Evolutionary conservation across 2,888 invertebrate genomes (phyloP), one percentile per base, ranked within the genome.

Genomic region (Caenorhabditis angaria): DNA sequence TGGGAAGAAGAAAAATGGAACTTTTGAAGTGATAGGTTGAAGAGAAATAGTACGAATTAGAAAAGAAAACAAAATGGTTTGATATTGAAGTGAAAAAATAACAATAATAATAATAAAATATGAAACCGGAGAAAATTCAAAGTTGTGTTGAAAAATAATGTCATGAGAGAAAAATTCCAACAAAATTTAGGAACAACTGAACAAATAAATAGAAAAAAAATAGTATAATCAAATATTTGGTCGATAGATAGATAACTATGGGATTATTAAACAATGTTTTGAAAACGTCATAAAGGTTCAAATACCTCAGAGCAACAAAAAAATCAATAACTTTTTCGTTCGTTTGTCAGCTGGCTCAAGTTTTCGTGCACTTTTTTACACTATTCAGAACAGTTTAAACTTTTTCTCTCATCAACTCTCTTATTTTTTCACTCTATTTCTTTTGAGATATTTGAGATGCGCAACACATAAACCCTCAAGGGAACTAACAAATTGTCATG

Each of bases 171-270:
- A n/a, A n/a, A n/a, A n/a, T n/a, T n/a, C n/a, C n/a, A n/a, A n/a
- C n/a, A n/a, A n/a, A 53, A 14, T 8, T 27, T 53, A 18, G 12
- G 53, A 53, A 53, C 53, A 53, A 27, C 27, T 53, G 25, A 53
- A 53, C 53, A 24, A 53, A 41, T 41, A 41, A 41, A 41, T 41
- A 41, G 32, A 41, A 41, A n/a, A n/a, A n/a, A n/a, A n/a, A n/a
- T n/a, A 41, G 41, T 41, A 18, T 41, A 41, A 41, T 41, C 41
- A 41, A 41, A 41, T 41, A 14, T 41, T 41, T 32, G 41, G 41
- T 12, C 14, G 10, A 41, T 12, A 12, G 10, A 41, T 12, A 18
- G 10, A 41, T 41, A 41, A 41, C 18, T 41, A 41, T 41, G 14
- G 41, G 41, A 41, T 41, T 41, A 18, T 5, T n/a, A n/a, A n/a